Conservation (phyloP, 1,140 invertebrate species). For the Dendroctonus valens region DNA sequence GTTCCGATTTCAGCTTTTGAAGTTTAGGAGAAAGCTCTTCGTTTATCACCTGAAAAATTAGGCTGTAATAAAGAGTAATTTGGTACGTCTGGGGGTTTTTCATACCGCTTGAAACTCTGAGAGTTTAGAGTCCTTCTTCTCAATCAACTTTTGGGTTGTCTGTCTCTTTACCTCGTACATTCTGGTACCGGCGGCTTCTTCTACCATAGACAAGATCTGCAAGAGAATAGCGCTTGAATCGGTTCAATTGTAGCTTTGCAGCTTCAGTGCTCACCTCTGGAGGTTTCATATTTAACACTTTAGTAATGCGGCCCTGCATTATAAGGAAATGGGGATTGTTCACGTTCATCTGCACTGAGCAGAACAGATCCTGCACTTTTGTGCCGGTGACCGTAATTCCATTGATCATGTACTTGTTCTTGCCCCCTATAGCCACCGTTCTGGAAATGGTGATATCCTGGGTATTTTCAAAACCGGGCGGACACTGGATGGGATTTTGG, state of each 20-base stretch:
- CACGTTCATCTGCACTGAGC: conserved; percentile 95
- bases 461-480: conserved; percentile 89
- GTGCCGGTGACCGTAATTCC: conserved; percentile 87
- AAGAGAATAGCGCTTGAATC: no score
- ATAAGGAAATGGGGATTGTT: conserved; percentile 99
- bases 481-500: conserved; percentile 75
- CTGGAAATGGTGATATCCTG: conserved; percentile 92
- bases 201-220: conserved; percentile 94
- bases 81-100: not conserved
- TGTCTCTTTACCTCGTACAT: conserved; percentile 96
- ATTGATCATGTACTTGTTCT: conserved; percentile 95
- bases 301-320: conserved; percentile 99
- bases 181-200: conserved; percentile 98
- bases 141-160: conserved; percentile 81
- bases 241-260: no score
- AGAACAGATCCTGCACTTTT: conserved; percentile 90
- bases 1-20: conserved; percentile 82
- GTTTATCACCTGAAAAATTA: conserved; percentile 65
- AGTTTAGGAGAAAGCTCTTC: conserved; percentile 90
- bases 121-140: conserved; percentile 92
- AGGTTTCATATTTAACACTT: conserved; percentile 99
- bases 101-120: conserved; percentile 79
- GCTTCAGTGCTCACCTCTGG: conserved; percentile 78
- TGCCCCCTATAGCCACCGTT: conserved; percentile 79
- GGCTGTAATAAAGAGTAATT: conserved; percentile 2